Evolutionary conservation across 2,113 vertebrate species (phyloP).

Genomic region (Ochotona princeps): DNA sequence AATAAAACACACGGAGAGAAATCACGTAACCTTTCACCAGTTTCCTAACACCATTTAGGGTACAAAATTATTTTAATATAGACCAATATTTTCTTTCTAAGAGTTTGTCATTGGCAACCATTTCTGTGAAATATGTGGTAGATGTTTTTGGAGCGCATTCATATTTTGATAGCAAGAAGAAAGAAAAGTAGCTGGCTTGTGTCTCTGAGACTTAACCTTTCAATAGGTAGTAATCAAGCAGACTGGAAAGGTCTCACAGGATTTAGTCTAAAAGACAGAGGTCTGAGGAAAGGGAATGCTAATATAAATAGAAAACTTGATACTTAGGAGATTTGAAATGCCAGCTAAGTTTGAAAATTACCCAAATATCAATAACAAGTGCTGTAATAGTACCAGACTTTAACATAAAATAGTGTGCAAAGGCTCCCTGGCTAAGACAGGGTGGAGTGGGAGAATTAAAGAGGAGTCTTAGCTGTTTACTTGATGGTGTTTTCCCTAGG

Average conservation of each 20-base stretch:
- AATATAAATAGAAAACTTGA: constrained; percentile 71
- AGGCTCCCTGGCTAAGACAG: neutral
- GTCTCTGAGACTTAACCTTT: constrained; percentile 68
- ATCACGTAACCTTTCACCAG: constrained; percentile 67
- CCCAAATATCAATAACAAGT: constrained; percentile 65
- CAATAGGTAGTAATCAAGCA: constrained; percentile 67
- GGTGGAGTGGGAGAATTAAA: neutral
- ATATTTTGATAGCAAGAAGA: constrained; percentile 74
- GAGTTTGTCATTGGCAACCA: constrained; percentile 65
- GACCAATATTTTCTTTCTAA: constrained; percentile 68
- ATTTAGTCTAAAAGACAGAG: constrained; percentile 60
- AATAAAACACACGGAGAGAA: constrained; percentile 75
- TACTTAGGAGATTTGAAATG: constrained; percentile 55
- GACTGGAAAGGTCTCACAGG: constrained; percentile 35
- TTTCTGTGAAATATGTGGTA: constrained; percentile 70
- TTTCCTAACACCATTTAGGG: constrained; percentile 66
- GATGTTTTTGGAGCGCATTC: constrained; percentile 70
- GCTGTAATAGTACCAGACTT: constrained; percentile 10
- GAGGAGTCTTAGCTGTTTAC: neutral
- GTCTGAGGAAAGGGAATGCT: constrained; percentile 54
- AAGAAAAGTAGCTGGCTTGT: constrained; percentile 71
- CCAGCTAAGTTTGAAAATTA: constrained; percentile 64
- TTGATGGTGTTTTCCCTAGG: neutral
- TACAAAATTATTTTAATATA: constrained; percentile 71
- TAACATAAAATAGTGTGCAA: constrained; percentile 50